Conservation (phyloP, 2,113 vertebrate species). For the Hemiprocne comata region DNA sequence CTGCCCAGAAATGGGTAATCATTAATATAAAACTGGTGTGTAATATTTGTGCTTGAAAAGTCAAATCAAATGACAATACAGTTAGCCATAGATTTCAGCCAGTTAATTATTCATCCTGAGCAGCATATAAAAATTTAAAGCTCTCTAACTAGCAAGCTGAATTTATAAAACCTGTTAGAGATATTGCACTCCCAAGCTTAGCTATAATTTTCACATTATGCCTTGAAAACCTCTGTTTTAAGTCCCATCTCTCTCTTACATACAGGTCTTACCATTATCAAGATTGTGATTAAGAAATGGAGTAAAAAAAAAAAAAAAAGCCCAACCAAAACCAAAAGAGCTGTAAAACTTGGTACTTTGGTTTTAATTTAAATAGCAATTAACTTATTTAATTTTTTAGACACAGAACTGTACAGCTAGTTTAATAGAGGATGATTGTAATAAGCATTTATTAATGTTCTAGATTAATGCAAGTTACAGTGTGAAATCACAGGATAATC, state of each 20-base stretch:
- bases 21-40: constrained; percentile 2
- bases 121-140: constrained; percentile 9
- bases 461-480: background rate
- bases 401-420: background rate
- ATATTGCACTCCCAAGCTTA: background rate
- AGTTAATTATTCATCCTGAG: constrained; percentile 30
- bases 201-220: background rate
- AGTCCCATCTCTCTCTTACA: background rate
- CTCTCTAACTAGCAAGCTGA: background rate
- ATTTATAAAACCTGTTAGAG: constrained; percentile 22
- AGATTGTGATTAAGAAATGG: background rate
- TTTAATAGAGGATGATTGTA: background rate
- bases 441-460: background rate
- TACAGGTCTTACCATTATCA: background rate
- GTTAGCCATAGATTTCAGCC: constrained; percentile 43
- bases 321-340: background rate
- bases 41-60: background rate
- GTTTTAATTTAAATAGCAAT: constrained; percentile 1
- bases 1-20: background rate
- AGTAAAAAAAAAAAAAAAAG: background rate
- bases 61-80: constrained; percentile 58
- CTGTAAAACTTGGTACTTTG: background rate
- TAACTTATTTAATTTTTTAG: background rate
- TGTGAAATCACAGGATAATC: background rate
- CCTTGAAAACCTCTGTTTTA: background rate